Evolutionary conservation across 2,888 invertebrate genomes (phyloP).

Genomic region (Nephrocerus scutellatus): DNA sequence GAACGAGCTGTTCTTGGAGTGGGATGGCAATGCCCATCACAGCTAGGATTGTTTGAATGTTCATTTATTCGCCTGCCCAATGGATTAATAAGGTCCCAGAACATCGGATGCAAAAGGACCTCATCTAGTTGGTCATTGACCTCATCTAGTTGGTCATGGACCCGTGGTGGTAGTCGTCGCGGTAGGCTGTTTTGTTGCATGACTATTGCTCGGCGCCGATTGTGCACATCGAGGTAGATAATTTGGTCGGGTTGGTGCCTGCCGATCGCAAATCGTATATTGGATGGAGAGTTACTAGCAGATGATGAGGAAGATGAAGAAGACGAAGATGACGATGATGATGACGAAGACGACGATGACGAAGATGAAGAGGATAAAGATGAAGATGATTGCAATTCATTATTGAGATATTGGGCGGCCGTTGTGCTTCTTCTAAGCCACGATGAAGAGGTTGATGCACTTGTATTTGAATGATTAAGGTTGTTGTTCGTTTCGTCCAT

Average conservation of each 20-base stretch:
- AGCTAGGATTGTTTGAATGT: conserved; percentile 1
- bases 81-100: conserved; percentile 42
- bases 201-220: conserved; percentile 19
- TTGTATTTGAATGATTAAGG: background rate
- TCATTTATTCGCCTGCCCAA: conserved; percentile 30
- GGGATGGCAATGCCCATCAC: too few relatives aligned
- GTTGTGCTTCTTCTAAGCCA: too few relatives aligned
- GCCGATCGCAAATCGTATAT: too few relatives aligned
- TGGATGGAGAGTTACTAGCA: conserved; percentile 1
- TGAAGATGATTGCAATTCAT: conserved; percentile 3
- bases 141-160: conserved; percentile 7
- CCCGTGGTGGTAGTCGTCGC: background rate
- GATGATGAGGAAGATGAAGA: conserved; percentile 18
- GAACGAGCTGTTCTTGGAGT: too few relatives aligned
- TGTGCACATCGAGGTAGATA: conserved; percentile 32
- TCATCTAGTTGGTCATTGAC: conserved; percentile 29
- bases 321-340: conserved; percentile 20
- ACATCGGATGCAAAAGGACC: conserved; percentile 37
- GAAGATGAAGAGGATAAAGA: conserved; percentile 5
- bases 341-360: conserved; percentile 13
- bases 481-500: background rate
- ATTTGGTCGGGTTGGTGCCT: conserved; percentile 35
- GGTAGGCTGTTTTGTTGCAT: conserved; percentile 3
- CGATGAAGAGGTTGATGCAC: background rate
- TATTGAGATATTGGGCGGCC: too few relatives aligned